Conservation (phyloP, 2,888 invertebrate genomes). For the Abrostola tripartita region DNA sequence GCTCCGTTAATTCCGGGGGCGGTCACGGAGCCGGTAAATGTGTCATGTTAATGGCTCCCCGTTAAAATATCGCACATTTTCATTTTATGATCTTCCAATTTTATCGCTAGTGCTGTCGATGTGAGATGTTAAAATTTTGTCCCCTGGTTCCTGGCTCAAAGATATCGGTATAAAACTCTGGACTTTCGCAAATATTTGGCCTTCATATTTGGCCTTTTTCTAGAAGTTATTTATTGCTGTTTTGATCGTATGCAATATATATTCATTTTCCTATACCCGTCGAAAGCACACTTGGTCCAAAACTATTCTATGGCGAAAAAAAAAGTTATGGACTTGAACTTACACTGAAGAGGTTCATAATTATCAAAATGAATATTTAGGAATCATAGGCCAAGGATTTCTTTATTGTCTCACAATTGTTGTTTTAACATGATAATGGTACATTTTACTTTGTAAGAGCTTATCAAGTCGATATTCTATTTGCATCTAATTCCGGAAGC, state of each 20-base stretch:
- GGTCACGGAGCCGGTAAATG: conserved; percentile 72
- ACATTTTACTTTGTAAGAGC: not conserved
- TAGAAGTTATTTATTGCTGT: too few relatives aligned
- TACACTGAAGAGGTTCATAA: too few relatives aligned
- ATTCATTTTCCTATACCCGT: too few relatives aligned
- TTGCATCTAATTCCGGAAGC: not conserved
- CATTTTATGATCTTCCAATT: conserved; percentile 76
- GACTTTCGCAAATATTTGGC: not conserved
- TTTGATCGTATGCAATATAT: too few relatives aligned
- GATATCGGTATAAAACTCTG: not conserved
- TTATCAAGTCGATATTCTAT: not conserved
- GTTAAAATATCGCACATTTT: conserved; percentile 74
- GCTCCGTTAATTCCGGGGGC: conserved; percentile 70
- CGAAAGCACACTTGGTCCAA: too few relatives aligned
- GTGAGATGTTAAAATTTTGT: conserved; percentile 38
- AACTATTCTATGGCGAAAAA: too few relatives aligned
- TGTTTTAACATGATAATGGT: too few relatives aligned
- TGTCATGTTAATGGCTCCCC: conserved; percentile 76
- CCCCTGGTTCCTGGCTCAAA: conserved; percentile 6
- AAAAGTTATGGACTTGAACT: too few relatives aligned
- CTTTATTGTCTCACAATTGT: too few relatives aligned
- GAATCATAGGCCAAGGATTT: too few relatives aligned
- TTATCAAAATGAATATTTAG: too few relatives aligned
- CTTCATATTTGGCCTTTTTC: too few relatives aligned
- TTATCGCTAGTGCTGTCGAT: conserved; percentile 65